Evolutionary conservation across 2,797 vertebrate genomes (phyloP).

Genomic region (Protonibea diacanthus): DNA sequence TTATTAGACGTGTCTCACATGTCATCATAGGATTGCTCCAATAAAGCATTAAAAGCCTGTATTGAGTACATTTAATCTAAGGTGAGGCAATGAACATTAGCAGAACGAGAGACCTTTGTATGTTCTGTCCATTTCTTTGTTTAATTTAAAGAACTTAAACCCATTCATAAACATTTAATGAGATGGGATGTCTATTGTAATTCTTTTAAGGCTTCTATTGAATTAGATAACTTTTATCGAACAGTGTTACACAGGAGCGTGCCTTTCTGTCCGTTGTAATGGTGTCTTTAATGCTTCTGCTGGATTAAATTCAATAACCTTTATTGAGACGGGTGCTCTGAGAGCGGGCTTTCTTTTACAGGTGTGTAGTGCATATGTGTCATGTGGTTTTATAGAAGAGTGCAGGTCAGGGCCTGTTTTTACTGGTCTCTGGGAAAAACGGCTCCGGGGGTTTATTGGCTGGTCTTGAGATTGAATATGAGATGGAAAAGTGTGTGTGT

Average conservation of each 20-base stretch:
- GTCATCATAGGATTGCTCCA: background rate
- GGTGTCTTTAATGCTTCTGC: constrained; percentile 11
- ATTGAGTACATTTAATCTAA: constrained; percentile 23
- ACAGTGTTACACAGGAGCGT: background rate
- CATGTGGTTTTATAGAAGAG: constrained; percentile 42
- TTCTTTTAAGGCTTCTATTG: constrained; percentile 26
- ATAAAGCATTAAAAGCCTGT: constrained; percentile 2
- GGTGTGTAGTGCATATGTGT: constrained; percentile 19
- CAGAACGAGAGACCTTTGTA: background rate
- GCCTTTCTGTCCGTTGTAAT: background rate
- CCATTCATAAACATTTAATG: constrained; percentile 33
- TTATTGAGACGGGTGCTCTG: constrained; percentile 29
- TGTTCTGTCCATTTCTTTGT: constrained; percentile 21
- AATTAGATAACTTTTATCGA: constrained; percentile 25
- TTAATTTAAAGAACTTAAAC: constrained; percentile 6
- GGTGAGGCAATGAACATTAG: background rate
- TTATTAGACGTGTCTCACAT: background rate
- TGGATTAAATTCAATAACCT: constrained; percentile 49
- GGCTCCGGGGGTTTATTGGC: constrained; percentile 58
- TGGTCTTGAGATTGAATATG: constrained; percentile 60
- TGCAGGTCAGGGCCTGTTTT: constrained; percentile 59
- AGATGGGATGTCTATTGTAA: constrained; percentile 19
- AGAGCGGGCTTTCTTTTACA: constrained; percentile 50
- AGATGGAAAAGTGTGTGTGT: constrained; percentile 43
- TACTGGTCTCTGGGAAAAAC: constrained; percentile 51